A percentile compares a stretch with the other conserved stretches of the same genome.
Evolutionary conservation across 2,888 invertebrate species (phyloP).

Genomic region (Cataglyphis altisquamis): DNA sequence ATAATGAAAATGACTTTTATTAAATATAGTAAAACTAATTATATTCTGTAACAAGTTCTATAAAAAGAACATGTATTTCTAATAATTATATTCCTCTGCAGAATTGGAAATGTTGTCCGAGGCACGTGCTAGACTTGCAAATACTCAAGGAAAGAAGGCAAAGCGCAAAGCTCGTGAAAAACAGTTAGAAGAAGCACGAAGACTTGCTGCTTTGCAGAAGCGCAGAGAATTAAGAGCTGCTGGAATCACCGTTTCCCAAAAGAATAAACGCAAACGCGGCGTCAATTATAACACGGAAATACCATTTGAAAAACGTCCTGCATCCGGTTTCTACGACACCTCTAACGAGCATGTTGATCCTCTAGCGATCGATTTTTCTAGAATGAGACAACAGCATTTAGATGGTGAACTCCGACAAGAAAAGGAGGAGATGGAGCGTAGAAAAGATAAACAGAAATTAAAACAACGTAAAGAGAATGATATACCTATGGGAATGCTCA

Average conservation of each 20-base stretch:
- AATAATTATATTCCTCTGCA: conserved; percentile 82
- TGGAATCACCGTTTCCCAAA: conserved; percentile 92
- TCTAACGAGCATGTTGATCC: conserved; percentile 95
- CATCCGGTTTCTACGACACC: conserved; percentile 98
- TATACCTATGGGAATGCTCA: conserved; percentile 95
- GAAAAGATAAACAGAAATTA: conserved; percentile 97
- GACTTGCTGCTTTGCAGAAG: conserved; percentile 98
- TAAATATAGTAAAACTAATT: conserved; percentile 9
- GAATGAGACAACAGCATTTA: conserved; percentile 96
- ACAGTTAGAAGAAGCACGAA: conserved; percentile 98
- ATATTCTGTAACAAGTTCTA: too few species aligned
- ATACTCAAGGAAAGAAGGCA: conserved; percentile 98
- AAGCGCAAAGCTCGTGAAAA: conserved; percentile 98
- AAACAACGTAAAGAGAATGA: conserved; percentile 99
- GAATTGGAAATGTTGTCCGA: conserved; percentile 99
- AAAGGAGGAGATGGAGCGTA: conserved; percentile 96
- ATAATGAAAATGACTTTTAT: neutral
- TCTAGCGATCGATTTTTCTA: conserved; percentile 95
- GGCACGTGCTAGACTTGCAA: conserved; percentile 98
- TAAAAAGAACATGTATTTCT: conserved; percentile 4
- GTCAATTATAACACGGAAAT: conserved; percentile 99
- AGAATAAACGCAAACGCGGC: conserved; percentile 94
- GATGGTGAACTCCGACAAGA: conserved; percentile 97
- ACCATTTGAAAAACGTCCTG: conserved; percentile 98
- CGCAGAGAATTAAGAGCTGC: conserved; percentile 98